Evolutionary conservation across 2,888 invertebrate genomes (phyloP).

Genomic region (Ophonus ardosiacus): DNA sequence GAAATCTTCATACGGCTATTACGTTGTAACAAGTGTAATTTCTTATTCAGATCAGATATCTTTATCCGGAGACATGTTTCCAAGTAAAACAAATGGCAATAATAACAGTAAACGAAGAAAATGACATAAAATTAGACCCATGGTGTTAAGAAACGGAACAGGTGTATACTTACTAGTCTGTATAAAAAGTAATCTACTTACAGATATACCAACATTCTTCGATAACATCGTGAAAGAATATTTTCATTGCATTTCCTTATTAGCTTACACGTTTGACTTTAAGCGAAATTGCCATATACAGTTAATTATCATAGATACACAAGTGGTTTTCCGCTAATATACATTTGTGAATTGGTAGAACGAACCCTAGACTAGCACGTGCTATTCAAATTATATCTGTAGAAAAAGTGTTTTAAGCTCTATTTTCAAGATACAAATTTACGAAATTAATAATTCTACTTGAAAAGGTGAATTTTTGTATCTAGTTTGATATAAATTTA

Average conservation of each 20-base stretch:
- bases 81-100: slow-evolving; percentile 3
- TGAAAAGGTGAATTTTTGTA: too few relatives aligned
- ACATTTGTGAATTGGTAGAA: too few relatives aligned
- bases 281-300: slow-evolving; percentile 44
- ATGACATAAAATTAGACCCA: slow-evolving; percentile 29
- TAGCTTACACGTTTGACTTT: slow-evolving; percentile 40
- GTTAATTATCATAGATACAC: slow-evolving; percentile 13
- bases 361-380: too few relatives aligned
- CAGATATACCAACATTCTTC: slow-evolving; percentile 3
- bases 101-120: slow-evolving; percentile 23
- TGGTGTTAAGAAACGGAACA: neutral
- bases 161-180: neutral
- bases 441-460: too few relatives aligned
- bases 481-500: too few relatives aligned
- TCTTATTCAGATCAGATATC: neutral
- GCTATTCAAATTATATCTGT: too few relatives aligned
- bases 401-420: too few relatives aligned
- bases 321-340: neutral
- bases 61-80: neutral
- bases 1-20: neutral
- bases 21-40: neutral
- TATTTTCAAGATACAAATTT: too few relatives aligned
- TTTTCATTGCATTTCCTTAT: slow-evolving; percentile 45
- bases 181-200: slow-evolving; percentile 23
- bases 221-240: slow-evolving; percentile 14